Percentiles rank a stretch among this genome's conserved stretches.
Conservation (phyloP, 2,888 invertebrate species). For the Thera obeliscata region DNA sequence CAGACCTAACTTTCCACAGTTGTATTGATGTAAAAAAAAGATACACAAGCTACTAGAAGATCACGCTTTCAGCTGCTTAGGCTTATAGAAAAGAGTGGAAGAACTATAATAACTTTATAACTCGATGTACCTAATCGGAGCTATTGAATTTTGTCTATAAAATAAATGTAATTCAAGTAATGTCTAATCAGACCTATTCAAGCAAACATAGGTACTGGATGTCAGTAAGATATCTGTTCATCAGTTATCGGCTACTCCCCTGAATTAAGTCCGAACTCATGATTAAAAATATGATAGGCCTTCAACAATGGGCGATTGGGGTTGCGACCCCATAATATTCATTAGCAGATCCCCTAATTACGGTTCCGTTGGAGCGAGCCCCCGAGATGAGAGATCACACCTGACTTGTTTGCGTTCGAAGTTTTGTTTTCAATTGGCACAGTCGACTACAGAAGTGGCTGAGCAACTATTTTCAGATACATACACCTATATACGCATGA, state of each 20-base stretch:
- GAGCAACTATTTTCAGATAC: neutral
- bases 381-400: conserved; percentile 70
- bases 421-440: conserved; percentile 66
- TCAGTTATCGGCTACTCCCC: conserved; percentile 19
- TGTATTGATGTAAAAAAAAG: no score
- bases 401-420: conserved; percentile 68
- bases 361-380: conserved; percentile 56
- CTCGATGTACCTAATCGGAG: no score
- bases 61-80: no score
- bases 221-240: conserved; percentile 12
- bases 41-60: no score
- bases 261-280: conserved; percentile 20
- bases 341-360: conserved; percentile 80
- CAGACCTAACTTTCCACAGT: no score
- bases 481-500: no score
- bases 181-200: no score
- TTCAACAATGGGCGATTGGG: conserved; percentile 68
- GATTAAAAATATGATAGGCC: conserved; percentile 69
- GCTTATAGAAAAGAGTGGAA: no score
- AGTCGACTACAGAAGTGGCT: conserved; percentile 2
- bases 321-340: conserved; percentile 76
- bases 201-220: no score
- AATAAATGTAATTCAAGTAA: no score
- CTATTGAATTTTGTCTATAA: no score
- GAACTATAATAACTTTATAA: no score